Base-by-base conservation (phyloP, 2,797 vertebrate genomes). In the Masticophis lateralis region DNA sequence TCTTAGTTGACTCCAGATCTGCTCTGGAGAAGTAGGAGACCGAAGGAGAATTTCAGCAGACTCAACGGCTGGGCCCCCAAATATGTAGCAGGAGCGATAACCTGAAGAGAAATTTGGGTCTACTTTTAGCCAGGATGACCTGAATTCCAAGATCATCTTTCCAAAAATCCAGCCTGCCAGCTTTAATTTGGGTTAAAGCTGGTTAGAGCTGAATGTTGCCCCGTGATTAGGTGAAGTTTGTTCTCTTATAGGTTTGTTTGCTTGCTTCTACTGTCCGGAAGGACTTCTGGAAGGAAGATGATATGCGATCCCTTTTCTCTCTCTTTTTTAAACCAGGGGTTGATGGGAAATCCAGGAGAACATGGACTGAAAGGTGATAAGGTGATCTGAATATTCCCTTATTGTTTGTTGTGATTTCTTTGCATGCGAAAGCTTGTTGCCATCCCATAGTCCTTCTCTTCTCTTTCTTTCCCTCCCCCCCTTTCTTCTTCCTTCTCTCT, bases 351-450 rank as follows among this genome's bases (percentile, higher is more conserved):
- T 98, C 95, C 98, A 97, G 99, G 99, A 98, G 99, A 99, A 97
- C 97, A 98, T 98, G 99, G 99, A 99, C 99, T 99, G 99, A 99
- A 99, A 99, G 99, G 99, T 99, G 99, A 99, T 99, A 99, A 98
- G 98, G 98, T 98, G 98, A 98, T 98, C 98, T 98, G 98, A 98
- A 98, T 97, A 98, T 97, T 98, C 98, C 97, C 98, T 99, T 98
- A 98, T 98, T 98, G 98, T 97, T 98, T 98, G 97, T 93, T 98
- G 98, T 98, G 97, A 28, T 98, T 96, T 96, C 96, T 97, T 96
- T 98, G 97, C 98, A 98, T 97, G 97, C 95, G 10, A 96, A 96
- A 93, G 89, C 86, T 27, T 47, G 90, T 94, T 94, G 90, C 16
- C 86, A 16, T 43, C 89, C 91, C n/a, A 53, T 88, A 1, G 28